Conservation (phyloP, 2,888 invertebrate species). For the Shargacucullia verbasci region DNA sequence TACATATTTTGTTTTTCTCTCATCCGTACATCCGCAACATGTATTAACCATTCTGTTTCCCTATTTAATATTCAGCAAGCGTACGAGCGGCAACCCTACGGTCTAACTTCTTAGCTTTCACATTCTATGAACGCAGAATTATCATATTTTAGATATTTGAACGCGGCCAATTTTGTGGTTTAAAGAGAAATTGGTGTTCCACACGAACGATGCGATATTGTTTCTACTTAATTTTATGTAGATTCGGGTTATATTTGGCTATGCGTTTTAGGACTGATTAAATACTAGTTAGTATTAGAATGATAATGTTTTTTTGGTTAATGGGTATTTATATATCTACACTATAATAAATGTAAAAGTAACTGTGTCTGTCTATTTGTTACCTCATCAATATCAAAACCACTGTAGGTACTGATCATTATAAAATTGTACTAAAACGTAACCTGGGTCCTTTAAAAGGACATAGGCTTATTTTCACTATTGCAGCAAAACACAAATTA, state of each 20-base stretch:
- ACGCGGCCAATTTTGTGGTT: conserved; percentile 52
- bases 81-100: conserved; percentile 45
- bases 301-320: no score
- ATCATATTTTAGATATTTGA: conserved; percentile 61
- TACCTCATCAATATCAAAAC: no score
- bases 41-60: conserved; percentile 37
- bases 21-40: conserved; percentile 12
- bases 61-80: conserved; percentile 48
- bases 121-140: conserved; percentile 57
- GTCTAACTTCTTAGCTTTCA: conserved; percentile 44
- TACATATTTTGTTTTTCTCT: conserved; percentile 18
- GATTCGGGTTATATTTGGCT: conserved; percentile 17
- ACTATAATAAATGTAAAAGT: no score
- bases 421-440: no score
- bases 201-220: conserved; percentile 34
- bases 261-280: background rate
- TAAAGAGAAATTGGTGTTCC: conserved; percentile 35
- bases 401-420: no score
- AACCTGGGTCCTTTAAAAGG: no score
- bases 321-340: no score
- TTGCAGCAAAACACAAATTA: no score
- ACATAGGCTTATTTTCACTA: no score
- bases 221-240: conserved; percentile 24
- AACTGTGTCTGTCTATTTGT: no score
- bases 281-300: no score